Evolutionary conservation across 2,888 invertebrate genomes (phyloP).

Genomic region (Theretra japonica): DNA sequence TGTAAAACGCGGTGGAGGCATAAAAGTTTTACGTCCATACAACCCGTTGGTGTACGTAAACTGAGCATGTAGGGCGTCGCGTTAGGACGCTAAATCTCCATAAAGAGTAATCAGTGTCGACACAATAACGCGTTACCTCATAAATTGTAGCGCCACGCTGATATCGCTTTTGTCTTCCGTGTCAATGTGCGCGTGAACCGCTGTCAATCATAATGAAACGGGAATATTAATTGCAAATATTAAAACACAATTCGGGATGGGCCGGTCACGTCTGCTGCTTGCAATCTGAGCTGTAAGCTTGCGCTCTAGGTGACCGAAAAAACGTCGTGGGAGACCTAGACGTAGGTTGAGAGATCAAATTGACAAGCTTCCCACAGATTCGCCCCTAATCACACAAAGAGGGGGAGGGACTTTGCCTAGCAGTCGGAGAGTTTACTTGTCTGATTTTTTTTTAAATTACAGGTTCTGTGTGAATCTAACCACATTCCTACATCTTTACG

Average conservation of each 20-base stretch:
- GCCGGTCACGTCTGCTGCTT: no score
- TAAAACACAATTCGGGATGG: neutral
- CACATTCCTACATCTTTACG: no score
- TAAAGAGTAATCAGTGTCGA: constrained; percentile 81
- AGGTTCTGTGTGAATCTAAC: no score
- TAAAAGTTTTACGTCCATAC: constrained; percentile 84
- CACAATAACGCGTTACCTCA: constrained; percentile 69
- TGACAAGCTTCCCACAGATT: no score
- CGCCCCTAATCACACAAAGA: no score
- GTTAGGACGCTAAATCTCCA: constrained; percentile 76
- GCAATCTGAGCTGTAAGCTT: no score
- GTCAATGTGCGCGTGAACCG: constrained; percentile 28
- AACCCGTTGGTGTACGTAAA: constrained; percentile 79
- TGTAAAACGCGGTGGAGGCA: constrained; percentile 82
- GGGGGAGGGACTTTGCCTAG: no score
- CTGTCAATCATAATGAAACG: constrained; percentile 10
- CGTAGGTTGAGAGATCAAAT: no score
- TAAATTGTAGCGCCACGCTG: constrained; percentile 71
- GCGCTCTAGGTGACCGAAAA: no score
- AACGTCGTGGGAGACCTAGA: no score
- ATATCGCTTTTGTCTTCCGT: constrained; percentile 55
- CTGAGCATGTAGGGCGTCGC: constrained; percentile 66
- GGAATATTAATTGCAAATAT: neutral
- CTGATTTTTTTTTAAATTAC: no score
- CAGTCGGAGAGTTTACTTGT: no score